Evolutionary conservation across 2,888 invertebrate genomes (phyloP), one percentile per base, ranked within the genome.

Genomic region (Pycnomerus fuliginosus): DNA sequence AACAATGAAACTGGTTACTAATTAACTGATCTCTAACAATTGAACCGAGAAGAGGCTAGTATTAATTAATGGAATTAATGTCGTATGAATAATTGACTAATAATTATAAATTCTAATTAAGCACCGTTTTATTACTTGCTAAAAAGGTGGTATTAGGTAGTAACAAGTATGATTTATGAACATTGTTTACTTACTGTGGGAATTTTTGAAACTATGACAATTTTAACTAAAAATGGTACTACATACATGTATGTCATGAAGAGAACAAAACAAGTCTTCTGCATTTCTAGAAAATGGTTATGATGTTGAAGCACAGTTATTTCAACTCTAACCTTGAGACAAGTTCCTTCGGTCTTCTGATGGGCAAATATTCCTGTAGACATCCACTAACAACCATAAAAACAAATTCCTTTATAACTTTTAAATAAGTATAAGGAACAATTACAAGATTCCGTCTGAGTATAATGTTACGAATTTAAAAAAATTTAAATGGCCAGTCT

Each of bases 241-340:
- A 42, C 35, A 42, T 42, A 42, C 42, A 29, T 20, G 20, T 20
- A 8, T 20, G 5, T 20, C 5, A 7, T 20, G 10, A 25, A 41
- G 17, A 44, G 34, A 44, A 40, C 40, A 36, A 45, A 45, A 36
- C 45, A 45, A 45, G 36, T 45, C 36, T 40, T 45, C 36, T 46
- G 41, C 46, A 46, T 46, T 45, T 45, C 40, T 45, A 41, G 33
- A 39, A 46, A 46, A 41, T 46, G 41, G 46, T 46, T 46, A 46
- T 46, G 46, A 46, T 46, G 46, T 46, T 37, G 40, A 46, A 46
- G 46, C 41, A 46, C 46, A 46, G 46, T 46, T 46, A 46, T 46
- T 46, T 46, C 46, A 46, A 46, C 46, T 46, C 41, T 46, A 46
- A 46, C 46, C 46, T 46, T 46, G 46, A 46, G 41, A 46, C 46